Percentiles rank a stretch among this genome's conserved stretches.
phyloP scores from a whole-genome alignment of 2,888 invertebrate species.

The Slavum lentiscoides region DNA sequence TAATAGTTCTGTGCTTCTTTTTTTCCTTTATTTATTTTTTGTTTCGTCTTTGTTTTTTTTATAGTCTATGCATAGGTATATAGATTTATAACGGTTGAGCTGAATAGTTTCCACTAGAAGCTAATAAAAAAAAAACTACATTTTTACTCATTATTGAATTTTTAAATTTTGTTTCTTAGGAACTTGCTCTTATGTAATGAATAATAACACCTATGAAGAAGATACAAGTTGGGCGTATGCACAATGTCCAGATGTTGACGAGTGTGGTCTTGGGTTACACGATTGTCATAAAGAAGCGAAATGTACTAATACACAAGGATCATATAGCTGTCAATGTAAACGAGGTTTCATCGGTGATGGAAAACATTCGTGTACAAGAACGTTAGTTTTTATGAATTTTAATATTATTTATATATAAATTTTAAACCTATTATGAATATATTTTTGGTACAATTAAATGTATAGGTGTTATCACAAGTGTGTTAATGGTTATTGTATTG shows the following conservation, averaged over 20 bases:
- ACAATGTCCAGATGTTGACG: constrained; percentile 90
- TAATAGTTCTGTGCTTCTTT: no score
- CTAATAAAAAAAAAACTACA: no score
- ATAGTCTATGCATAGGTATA: no score
- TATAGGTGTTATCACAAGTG: constrained; percentile 74
- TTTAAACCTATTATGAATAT: background rate
- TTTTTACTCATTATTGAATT: background rate
- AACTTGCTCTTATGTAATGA: constrained; percentile 69
- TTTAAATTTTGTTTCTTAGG: constrained; percentile 53
- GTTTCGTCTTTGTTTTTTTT: no score
- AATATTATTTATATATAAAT: background rate
- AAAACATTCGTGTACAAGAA: constrained; percentile 76
- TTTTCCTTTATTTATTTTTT: no score
- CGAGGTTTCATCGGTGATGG: constrained; percentile 89
- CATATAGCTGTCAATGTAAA: constrained; percentile 85
- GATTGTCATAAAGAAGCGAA: constrained; percentile 89
- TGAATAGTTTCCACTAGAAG: no score
- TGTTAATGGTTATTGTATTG: constrained; percentile 79
- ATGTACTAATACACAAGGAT: constrained; percentile 89
- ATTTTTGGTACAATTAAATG: constrained; percentile 8
- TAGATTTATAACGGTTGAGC: no score
- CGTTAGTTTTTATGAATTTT: constrained; percentile 60
- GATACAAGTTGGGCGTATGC: constrained; percentile 89
- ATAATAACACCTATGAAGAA: constrained; percentile 60
- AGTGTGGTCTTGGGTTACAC: constrained; percentile 84